These are phyloP conservation scores for Acyrthosiphon pisum DNA, from an alignment of 1,140 invertebrate genomes.

Conservation along the genomic window DNA sequence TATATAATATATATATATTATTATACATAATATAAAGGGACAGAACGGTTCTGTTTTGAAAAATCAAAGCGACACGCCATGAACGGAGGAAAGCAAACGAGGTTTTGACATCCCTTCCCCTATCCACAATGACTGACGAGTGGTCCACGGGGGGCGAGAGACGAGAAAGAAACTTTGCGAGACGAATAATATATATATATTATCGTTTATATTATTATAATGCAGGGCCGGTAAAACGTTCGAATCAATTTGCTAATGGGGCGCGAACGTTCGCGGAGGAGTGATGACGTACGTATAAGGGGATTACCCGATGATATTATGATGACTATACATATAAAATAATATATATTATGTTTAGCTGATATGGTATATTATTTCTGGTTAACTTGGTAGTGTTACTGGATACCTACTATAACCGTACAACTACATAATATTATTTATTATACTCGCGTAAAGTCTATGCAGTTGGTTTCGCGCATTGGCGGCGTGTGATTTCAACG, in stretches of 20 bases:
- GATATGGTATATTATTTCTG: not conserved
- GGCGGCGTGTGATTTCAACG: no score
- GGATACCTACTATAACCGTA: not conserved
- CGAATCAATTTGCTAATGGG: slow-evolving; percentile 54
- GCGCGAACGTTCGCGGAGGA: not conserved
- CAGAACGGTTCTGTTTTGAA: slow-evolving; percentile 1
- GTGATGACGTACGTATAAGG: not conserved
- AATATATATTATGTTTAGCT: not conserved
- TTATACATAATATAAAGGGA: slow-evolving; percentile 13
- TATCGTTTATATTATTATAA: slow-evolving; percentile 2
- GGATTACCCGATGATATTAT: not conserved
- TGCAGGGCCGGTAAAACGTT: slow-evolving; percentile 6
- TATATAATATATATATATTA: not conserved
- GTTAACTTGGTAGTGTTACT: not conserved
- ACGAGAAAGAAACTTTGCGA: not conserved
- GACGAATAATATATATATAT: not conserved
- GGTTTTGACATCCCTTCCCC: not conserved
- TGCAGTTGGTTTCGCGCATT: not conserved
- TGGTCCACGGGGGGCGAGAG: not conserved
- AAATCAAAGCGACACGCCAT: slow-evolving; percentile 3
- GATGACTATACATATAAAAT: slow-evolving; percentile 11
- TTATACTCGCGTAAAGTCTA: not conserved
- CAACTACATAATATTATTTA: no score
- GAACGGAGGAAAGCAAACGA: not conserved
- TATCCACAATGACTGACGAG: not conserved